Percentiles rank a stretch among this genome's conserved stretches.
phyloP scores from a whole-genome alignment of 2,888 invertebrate genomes.

The Hydroisotoma schaefferi region DNA sequence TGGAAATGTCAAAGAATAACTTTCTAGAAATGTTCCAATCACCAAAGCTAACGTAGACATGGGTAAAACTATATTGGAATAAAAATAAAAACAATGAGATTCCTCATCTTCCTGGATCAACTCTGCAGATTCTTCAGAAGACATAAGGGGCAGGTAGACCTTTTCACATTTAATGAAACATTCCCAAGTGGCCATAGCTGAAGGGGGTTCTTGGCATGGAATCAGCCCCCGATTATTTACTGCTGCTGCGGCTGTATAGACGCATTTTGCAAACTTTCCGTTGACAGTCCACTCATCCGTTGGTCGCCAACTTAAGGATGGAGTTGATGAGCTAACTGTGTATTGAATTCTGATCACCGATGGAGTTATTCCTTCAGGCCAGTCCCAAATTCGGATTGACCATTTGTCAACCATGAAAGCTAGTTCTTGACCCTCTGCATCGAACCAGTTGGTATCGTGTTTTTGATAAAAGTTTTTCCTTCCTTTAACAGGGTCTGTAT shows the following conservation, averaged over 20 bases:
- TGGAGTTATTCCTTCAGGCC: conserved; percentile 32
- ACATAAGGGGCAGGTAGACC: conserved; percentile 18
- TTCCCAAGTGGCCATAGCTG: conserved; percentile 54
- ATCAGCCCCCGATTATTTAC: conserved; percentile 54
- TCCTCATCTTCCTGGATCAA: conserved; percentile 1
- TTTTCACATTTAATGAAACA: conserved; percentile 46
- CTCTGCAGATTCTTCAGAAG: conserved; percentile 28
- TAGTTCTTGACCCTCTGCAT: conserved; percentile 17
- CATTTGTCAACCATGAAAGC: conserved; percentile 43
- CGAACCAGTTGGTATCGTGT: conserved; percentile 11
- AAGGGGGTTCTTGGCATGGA: conserved; percentile 54
- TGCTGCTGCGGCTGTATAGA: conserved; percentile 53
- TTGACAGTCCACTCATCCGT: conserved; percentile 13
- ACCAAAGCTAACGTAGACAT: conserved; percentile 53
- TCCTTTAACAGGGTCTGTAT: conserved; percentile 4
- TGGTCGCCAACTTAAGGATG: conserved; percentile 46
- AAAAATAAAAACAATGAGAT: conserved; percentile 42
- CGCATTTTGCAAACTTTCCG: conserved; percentile 45
- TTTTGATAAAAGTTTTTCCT: conserved; percentile 19
- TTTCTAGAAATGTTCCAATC: too few relatives aligned
- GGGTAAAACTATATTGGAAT: conserved; percentile 51
- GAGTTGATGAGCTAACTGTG: conserved; percentile 35
- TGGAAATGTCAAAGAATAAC: too few relatives aligned
- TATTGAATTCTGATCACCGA: conserved; percentile 47
- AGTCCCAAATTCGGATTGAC: conserved; percentile 38